phyloP scores from a whole-genome alignment of 2,113 vertebrate genomes.

The Saguinus imperator region DNA sequence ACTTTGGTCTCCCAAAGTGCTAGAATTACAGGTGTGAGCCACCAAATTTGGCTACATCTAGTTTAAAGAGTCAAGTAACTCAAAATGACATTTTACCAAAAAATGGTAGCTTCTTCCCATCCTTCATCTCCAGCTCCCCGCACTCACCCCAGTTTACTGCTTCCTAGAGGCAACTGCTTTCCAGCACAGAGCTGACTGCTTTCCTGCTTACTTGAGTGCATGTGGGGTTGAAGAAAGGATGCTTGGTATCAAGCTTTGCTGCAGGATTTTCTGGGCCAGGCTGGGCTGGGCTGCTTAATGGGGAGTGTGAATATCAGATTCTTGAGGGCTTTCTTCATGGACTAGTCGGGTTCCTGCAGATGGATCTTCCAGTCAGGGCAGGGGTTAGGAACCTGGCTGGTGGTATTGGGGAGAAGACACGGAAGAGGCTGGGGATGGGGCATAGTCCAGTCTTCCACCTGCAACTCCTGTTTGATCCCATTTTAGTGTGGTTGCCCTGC shows the following conservation, averaged over 20 bases:
- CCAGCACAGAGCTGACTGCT: neutral
- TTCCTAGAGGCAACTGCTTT: neutral
- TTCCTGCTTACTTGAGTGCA: neutral
- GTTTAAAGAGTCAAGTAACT: neutral
- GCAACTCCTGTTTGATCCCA: neutral
- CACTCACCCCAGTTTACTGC: neutral
- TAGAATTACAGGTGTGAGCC: too few relatives aligned
- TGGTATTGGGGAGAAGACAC: neutral
- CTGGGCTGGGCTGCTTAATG: fast-evolving
- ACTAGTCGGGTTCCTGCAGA: neutral
- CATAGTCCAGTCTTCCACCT: neutral
- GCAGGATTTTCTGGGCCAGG: neutral
- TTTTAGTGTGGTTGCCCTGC: neutral
- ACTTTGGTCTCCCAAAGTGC: too few relatives aligned
- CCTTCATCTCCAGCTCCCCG: neutral
- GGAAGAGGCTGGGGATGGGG: neutral
- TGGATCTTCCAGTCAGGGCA: neutral
- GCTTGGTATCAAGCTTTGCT: neutral
- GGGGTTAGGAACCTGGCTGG: neutral
- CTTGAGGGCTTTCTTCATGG: neutral
- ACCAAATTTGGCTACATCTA: neutral
- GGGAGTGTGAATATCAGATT: neutral
- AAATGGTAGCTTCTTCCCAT: neutral
- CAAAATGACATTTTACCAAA: neutral
- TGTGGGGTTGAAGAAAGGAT: neutral